Base-by-base conservation (phyloP, 2,113 vertebrate genomes). In the Hippoglossus stenolepis region DNA sequence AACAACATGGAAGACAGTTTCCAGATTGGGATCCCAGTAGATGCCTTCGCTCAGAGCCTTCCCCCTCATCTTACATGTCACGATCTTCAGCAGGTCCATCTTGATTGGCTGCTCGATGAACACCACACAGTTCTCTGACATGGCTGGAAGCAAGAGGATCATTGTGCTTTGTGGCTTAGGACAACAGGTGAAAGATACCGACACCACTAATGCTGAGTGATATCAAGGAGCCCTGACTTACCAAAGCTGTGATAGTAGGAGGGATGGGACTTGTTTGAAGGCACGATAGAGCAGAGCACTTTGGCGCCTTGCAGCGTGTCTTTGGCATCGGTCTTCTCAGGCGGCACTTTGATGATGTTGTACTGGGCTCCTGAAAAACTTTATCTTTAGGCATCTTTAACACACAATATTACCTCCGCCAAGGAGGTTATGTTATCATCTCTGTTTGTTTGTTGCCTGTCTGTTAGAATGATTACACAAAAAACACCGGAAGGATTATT, bases 201-300 rank as follows among this genome's bases (percentile, higher is more conserved):
- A 61, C 31, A 6, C 11, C 38, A 40, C 17, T 13, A 28, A 38
- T 24, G 17, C 72, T 21, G n/a, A 81, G 43, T 11, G 14, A 9
- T 26, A 24, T 4, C 18, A 21, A 40, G 21, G 5, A 18, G 63
- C 12, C 17, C 8, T 21, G 31, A 3, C 74, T 92, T 69, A 99
- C 97, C 97, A 57, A 99, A 98, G 93, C 97, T 99, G 93, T 99
- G 97, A 79, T 97, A 99, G 87, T 99, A 99, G 81, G 97, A 97
- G 17, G 96, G 97, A 47, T 94, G 96, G 89, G 91, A 91, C 76
- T 79, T 95, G 82, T 97, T 86, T 47, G 43, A 4, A 74, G 97
- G 95, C 57, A 80, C 57, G 65, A 99, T 96, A 51, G 96, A 96
- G 82, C 97, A 98, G 73, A 99, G 87, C 57, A 99, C 87, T 82